Base-by-base conservation (phyloP, 92 coral and sea anemone species). In the Zoanthus sociatus region DNA sequence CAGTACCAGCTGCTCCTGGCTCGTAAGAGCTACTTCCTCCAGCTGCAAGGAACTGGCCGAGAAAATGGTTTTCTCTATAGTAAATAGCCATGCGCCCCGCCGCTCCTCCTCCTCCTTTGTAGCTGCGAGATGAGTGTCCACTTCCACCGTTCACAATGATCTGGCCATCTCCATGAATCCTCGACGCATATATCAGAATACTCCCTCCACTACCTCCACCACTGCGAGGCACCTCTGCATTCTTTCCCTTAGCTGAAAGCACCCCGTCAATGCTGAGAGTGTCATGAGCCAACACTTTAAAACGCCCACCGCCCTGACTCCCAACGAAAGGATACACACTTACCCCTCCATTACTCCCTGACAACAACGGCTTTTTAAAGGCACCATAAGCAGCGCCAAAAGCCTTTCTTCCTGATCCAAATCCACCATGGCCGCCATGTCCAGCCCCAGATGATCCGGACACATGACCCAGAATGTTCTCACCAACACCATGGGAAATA, bases 201-300 rank as follows among this genome's bases (percentile, higher is more conserved):
- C 94, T 89, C 6, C 95, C 92, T 18, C 95, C 95, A 76, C 95
- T 92, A 14, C 93, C 95, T 33, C 95, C 95, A 18, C 95, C 92
- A 44, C 91, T 91, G 18, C 91, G 89, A 13, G 87, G 89, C 8
- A 90, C 71, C 5, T n/a, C 16, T 14, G 89, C 91, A 14, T 68
- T 82, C 37, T 86, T 88, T 7, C 95, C 95, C 66, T 77, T 84
- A 26, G 93, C 88, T 0, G 95, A 92, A 8, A 92, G 5, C 15
- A 85, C 72, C 8, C 95, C 95, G 53, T 92, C 95, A 17, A 92
- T 79, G 6, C 73, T 85, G 37, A 87, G 79, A 18, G 95, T 83
- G 48, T 92, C 92, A 64, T 92, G 93, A 61, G 91, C 95, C 53
- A 92, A 77, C 42, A 92, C 74, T 78, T 90, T 88, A 76, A 92